Conservation (phyloP, 2,113 vertebrate species). For the Numida meleagris region DNA sequence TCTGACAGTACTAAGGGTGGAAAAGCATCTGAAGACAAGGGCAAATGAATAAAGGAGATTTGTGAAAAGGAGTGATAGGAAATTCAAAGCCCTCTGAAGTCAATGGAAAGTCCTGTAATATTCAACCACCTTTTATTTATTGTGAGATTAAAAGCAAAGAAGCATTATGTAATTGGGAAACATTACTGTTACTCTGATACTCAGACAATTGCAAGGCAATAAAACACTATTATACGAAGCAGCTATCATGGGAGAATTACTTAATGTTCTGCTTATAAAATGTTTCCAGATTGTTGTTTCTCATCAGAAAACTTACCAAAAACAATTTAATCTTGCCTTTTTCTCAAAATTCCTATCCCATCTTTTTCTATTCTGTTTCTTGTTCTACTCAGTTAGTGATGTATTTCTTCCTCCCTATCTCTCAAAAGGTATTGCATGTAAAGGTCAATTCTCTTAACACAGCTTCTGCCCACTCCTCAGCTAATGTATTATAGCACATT, state of each 20-base stretch:
- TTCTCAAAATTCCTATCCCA: constrained; percentile 30
- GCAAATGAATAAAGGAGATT: constrained; percentile 47
- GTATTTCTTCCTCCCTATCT: constrained; percentile 48
- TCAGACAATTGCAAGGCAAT: constrained; percentile 33
- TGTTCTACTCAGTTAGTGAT: constrained; percentile 9
- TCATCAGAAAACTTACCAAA: neutral
- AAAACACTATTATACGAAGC: constrained; percentile 38
- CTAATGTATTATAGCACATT: constrained; percentile 69
- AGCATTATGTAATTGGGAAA: constrained; percentile 47
- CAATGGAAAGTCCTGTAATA: neutral
- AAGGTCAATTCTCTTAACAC: constrained; percentile 63
- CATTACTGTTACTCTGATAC: constrained; percentile 19
- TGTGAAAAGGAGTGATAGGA: constrained; percentile 39
- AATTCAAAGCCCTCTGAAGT: constrained; percentile 44
- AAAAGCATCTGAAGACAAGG: neutral
- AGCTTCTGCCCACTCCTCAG: constrained; percentile 62
- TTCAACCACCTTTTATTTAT: constrained; percentile 43
- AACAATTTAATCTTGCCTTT: constrained; percentile 1
- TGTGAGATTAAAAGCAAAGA: constrained; percentile 51
- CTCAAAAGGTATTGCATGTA: constrained; percentile 40
- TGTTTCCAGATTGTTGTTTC: neutral
- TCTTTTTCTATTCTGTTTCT: constrained; percentile 13
- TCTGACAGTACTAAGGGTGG: neutral
- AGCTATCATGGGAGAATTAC: constrained; percentile 5
- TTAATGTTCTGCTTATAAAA: constrained; percentile 12